Percentiles rank a stretch among this genome's conserved stretches.
Conservation (phyloP, 2,888 invertebrate genomes). For the Nemotelus pantherinus region DNA sequence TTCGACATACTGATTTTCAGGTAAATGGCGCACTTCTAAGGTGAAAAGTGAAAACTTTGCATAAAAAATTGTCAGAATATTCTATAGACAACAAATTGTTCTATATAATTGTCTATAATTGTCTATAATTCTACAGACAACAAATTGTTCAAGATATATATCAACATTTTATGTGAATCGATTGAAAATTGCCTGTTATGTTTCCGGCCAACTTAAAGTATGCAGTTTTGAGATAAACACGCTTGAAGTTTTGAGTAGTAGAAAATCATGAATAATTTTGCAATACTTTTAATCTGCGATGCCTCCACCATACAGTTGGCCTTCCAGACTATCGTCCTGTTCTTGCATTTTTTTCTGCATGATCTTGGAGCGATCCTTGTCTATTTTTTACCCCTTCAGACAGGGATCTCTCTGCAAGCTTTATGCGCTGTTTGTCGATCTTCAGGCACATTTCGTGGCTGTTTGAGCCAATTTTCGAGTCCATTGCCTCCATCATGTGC, state of each 20-base stretch:
- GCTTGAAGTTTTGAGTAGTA: background rate
- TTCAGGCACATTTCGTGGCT: constrained; percentile 40
- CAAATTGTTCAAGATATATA: too few relatives aligned
- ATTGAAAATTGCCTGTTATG: background rate
- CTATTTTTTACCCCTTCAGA: too few relatives aligned
- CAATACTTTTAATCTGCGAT: background rate
- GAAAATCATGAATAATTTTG: constrained; percentile 1
- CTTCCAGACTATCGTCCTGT: background rate
- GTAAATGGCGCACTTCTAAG: too few relatives aligned
- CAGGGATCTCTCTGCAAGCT: too few relatives aligned
- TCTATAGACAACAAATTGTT: too few relatives aligned
- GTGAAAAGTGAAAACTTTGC: too few relatives aligned
- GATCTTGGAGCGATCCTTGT: constrained; percentile 3
- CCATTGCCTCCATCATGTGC: too few relatives aligned
- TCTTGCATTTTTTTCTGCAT: constrained; percentile 17
- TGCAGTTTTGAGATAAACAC: background rate
- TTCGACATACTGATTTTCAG: too few relatives aligned
- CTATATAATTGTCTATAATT: too few relatives aligned
- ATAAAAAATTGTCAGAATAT: too few relatives aligned
- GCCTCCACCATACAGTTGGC: background rate
- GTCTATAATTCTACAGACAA: too few relatives aligned
- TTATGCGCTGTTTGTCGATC: constrained; percentile 8
- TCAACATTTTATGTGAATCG: background rate
- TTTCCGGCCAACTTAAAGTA: too few relatives aligned
- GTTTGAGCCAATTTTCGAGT: constrained; percentile 11